Conservation (phyloP, 1,140 invertebrate species). For the Lordiphosa clarofinis region DNA sequence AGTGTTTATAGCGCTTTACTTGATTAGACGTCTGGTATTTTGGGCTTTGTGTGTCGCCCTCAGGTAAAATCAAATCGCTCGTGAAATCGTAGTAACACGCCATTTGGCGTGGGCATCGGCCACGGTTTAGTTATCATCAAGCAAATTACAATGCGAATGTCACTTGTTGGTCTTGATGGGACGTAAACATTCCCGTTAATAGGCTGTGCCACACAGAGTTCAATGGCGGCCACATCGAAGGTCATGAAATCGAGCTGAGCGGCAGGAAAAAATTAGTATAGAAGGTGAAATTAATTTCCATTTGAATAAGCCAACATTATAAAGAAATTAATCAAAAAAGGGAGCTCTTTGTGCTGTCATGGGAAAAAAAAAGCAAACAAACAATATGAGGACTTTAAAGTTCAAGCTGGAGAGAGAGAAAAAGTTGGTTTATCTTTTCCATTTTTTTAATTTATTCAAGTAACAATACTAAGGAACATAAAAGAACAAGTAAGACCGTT, state of each 20-base stretch:
- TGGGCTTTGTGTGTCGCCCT: conserved; percentile 28
- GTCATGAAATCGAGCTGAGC: conserved; percentile 10
- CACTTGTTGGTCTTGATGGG: conserved; percentile 38
- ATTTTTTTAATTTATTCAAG: no score
- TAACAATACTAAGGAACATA: no score
- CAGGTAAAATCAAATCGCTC: conserved; percentile 65
- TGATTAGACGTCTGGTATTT: conserved; percentile 71
- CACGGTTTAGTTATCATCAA: conserved; percentile 40
- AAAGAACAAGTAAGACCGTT: no score
- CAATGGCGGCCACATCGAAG: conserved; percentile 28
- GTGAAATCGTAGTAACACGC: conserved; percentile 52
- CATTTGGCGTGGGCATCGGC: conserved; percentile 40
- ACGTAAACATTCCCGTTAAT: conserved; percentile 33
- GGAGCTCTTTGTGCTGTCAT: no score
- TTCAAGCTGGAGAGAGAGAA: no score
- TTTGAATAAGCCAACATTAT: no score
- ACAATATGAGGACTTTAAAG: no score
- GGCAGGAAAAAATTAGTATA: no score
- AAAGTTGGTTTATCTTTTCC: no score
- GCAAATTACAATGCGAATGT: conserved; percentile 40
- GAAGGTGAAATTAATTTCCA: not conserved
- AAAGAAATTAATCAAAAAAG: no score
- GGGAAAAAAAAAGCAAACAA: no score
- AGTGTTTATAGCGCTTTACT: conserved; percentile 70
- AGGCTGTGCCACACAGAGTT: conserved; percentile 18